A percentile compares a stretch with the other conserved stretches of the same genome.
phyloP scores from a whole-genome alignment of 2,113 vertebrate species.

The Okapia johnstoni region DNA sequence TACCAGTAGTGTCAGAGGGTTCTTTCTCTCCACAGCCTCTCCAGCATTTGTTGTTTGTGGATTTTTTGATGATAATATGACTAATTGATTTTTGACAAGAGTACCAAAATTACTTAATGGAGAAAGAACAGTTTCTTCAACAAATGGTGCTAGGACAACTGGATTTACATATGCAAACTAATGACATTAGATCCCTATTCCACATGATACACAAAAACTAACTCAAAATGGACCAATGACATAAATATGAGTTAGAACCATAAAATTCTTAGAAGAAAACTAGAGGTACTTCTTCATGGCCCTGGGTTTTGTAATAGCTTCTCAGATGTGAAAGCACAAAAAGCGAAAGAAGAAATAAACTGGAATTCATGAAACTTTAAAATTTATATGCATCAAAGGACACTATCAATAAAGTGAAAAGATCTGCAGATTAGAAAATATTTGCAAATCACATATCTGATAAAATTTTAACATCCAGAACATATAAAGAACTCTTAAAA shows the following conservation, averaged over 20 bases:
- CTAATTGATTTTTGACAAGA: background rate
- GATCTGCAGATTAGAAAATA: background rate
- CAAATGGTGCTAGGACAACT: background rate
- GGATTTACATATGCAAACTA: background rate
- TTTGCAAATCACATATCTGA: background rate
- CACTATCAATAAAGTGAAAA: background rate
- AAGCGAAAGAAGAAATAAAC: background rate
- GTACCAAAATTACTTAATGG: background rate
- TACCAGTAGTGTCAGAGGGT: background rate
- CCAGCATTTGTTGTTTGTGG: background rate
- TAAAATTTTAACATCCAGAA: background rate
- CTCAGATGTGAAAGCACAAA: background rate
- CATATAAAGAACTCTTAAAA: background rate
- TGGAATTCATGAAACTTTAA: background rate
- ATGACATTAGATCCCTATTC: background rate
- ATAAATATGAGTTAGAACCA: background rate
- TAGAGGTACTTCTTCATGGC: background rate
- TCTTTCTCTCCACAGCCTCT: background rate
- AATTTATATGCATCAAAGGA: background rate
- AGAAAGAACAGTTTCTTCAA: background rate
- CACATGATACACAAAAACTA: background rate
- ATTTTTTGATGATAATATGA: background rate
- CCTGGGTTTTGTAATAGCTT: background rate
- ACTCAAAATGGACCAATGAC: background rate
- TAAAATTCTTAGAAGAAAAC: background rate